Evolutionary conservation across 2,797 vertebrate genomes (phyloP).

Genomic region (Babyrousa celebensis): DNA sequence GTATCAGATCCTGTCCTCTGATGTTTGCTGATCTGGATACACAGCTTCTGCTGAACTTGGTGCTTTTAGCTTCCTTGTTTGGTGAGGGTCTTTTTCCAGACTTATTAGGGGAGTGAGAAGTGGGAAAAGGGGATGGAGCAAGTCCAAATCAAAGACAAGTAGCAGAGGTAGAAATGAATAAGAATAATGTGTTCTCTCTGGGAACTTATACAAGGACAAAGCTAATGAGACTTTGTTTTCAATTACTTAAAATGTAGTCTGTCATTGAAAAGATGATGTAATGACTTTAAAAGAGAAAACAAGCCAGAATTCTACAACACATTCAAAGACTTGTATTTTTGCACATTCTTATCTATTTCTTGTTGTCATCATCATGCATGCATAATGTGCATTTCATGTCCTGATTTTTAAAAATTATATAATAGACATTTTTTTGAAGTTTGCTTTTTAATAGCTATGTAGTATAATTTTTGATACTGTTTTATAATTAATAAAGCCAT

Average conservation of each 20-base stretch:
- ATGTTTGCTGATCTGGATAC: not conserved
- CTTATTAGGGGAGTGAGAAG: not conserved
- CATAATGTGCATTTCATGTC: slow-evolving; percentile 75
- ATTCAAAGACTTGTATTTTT: slow-evolving; percentile 78
- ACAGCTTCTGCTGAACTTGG: not conserved
- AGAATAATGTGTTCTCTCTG: slow-evolving; percentile 85
- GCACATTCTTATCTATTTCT: slow-evolving; percentile 79
- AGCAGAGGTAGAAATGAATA: slow-evolving; percentile 76
- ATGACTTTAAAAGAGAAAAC: slow-evolving; percentile 82
- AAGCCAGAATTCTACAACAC: slow-evolving; percentile 75
- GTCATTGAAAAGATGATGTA: slow-evolving; percentile 86
- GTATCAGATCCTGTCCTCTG: not conserved
- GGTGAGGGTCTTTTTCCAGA: slow-evolving; percentile 28
- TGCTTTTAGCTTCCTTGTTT: slow-evolving; percentile 40
- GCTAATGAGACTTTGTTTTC: slow-evolving; percentile 86
- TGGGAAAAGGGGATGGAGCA: slow-evolving; percentile 53
- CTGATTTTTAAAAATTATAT: slow-evolving; percentile 67
- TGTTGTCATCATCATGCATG: slow-evolving; percentile 59
- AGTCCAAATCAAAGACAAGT: slow-evolving; percentile 81
- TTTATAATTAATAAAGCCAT: slow-evolving; percentile 63
- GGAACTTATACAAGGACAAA: slow-evolving; percentile 82
- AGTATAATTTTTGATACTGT: slow-evolving; percentile 58
- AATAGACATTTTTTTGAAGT: slow-evolving; percentile 72
- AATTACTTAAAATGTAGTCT: slow-evolving; percentile 86
- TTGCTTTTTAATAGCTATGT: slow-evolving; percentile 70